A percentile compares a stretch with the other conserved stretches of the same genome.
phyloP scores from a whole-genome alignment of 1,140 invertebrate genomes.

The Drosophila funebris region DNA sequence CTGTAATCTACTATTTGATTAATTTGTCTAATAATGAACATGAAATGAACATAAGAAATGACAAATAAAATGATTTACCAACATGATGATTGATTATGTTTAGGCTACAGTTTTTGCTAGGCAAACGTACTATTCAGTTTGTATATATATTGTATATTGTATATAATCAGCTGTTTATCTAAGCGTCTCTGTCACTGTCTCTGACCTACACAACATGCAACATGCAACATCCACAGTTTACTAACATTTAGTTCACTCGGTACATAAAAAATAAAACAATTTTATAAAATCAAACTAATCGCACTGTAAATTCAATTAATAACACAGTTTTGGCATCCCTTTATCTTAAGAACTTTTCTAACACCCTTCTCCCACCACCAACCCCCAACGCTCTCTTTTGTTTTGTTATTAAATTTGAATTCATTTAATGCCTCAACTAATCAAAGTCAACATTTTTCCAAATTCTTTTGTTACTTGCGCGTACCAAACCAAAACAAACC shows the following conservation, averaged over 20 bases:
- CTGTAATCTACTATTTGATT: not conserved
- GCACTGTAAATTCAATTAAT: slow-evolving; percentile 39
- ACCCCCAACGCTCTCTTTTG: too few species aligned
- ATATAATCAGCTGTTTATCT: not conserved
- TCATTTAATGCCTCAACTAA: slow-evolving; percentile 59
- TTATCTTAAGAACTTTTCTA: too few species aligned
- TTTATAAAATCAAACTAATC: slow-evolving; percentile 49
- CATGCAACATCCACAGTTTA: slow-evolving; percentile 29
- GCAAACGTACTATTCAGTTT: slow-evolving; percentile 18
- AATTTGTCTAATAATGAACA: not conserved
- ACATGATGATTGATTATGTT: slow-evolving; percentile 23
- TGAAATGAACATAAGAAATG: too few species aligned
- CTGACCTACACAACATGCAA: slow-evolving; percentile 21
- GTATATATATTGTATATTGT: slow-evolving; percentile 16
- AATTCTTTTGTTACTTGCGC: slow-evolving; percentile 61
- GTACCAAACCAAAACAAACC: slow-evolving; percentile 32
- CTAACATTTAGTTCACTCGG: slow-evolving; percentile 52
- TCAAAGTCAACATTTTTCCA: slow-evolving; percentile 69
- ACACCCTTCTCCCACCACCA: too few species aligned
- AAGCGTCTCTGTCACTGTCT: slow-evolving; percentile 4
- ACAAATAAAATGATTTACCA: slow-evolving; percentile 16
- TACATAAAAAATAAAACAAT: slow-evolving; percentile 10
- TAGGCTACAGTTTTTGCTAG: slow-evolving; percentile 10
- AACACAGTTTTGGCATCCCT: slow-evolving; percentile 18
- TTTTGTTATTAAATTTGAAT: slow-evolving; percentile 7